A percentile compares a stretch with the other conserved stretches of the same genome.
Conservation (phyloP, 2,888 invertebrate genomes). For the Myathropa florea region DNA sequence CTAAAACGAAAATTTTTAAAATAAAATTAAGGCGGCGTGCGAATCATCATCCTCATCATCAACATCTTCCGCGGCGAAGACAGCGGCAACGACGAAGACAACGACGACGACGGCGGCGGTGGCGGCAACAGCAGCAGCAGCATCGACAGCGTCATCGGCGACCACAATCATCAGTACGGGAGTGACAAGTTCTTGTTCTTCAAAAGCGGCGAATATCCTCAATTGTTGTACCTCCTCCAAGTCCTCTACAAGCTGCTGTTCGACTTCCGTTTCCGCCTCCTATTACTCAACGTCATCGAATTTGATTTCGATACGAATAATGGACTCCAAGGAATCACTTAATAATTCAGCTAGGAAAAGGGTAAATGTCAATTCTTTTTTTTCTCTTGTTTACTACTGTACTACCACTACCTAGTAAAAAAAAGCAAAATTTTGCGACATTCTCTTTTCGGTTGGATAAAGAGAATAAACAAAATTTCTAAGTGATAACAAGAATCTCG, state of each 20-base stretch:
- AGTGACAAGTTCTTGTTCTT: conserved; percentile 41
- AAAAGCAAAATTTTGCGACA: conserved; percentile 35
- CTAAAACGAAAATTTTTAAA: conserved; percentile 69
- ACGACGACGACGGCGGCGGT: conserved; percentile 9
- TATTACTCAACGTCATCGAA: conserved; percentile 61
- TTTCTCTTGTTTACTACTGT: conserved; percentile 21
- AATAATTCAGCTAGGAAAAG: conserved; percentile 71
- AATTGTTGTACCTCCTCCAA: conserved; percentile 38
- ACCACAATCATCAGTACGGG: conserved; percentile 32
- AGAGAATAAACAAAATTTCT: conserved; percentile 48
- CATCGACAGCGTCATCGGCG: conserved; percentile 25
- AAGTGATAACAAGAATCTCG: conserved; percentile 47
- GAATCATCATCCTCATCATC: conserved; percentile 46
- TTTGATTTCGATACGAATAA: conserved; percentile 63
- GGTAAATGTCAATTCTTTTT: conserved; percentile 69
- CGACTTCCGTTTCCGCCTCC: conserved; percentile 60
- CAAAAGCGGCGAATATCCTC: conserved; percentile 43
- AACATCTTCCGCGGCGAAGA: conserved; percentile 9
- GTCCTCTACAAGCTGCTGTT: conserved; percentile 44
- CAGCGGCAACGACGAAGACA: conserved; percentile 17
- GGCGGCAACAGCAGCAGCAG: not conserved
- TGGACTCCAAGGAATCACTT: conserved; percentile 61
- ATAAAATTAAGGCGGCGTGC: conserved; percentile 66
- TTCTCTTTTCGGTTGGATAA: conserved; percentile 25
- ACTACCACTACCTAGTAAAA: conserved; percentile 34